These are phyloP conservation scores for Phyllopteryx taeniolatus DNA, from an alignment of 2,113 vertebrate genomes.

Conservation along the genomic window DNA sequence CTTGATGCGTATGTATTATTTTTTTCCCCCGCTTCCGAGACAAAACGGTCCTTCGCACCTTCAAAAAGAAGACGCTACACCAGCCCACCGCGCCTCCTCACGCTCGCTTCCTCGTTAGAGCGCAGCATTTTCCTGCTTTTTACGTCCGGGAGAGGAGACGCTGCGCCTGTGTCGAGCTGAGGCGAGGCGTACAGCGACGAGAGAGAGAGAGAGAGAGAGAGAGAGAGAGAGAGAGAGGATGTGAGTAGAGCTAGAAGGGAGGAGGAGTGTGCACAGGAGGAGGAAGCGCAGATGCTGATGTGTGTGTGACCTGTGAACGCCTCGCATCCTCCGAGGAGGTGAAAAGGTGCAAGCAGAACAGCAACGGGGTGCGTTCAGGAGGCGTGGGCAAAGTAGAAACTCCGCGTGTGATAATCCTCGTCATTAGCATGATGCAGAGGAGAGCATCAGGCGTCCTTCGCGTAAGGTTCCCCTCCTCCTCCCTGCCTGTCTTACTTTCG, in stretches of 20 bases:
- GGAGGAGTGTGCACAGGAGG: constrained; percentile 12
- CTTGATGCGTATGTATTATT: constrained; percentile 23
- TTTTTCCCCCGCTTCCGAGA: not conserved
- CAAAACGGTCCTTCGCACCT: constrained; percentile 30
- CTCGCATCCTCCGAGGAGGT: constrained; percentile 14
- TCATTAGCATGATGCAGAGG: constrained; percentile 62
- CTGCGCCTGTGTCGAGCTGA: constrained; percentile 40
- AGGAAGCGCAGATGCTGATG: constrained; percentile 15
- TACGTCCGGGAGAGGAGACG: constrained; percentile 24
- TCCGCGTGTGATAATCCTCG: constrained; percentile 47
- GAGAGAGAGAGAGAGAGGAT: constrained; percentile 22
- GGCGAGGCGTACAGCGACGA: constrained; percentile 30
- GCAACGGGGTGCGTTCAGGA: constrained; percentile 18
- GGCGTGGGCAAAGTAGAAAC: not conserved
- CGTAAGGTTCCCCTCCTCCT: constrained; percentile 18
- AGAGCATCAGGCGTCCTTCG: constrained; percentile 48
- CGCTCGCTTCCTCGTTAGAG: constrained; percentile 37
- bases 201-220: constrained; percentile 21
- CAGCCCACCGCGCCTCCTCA: constrained; percentile 57
- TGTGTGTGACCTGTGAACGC: constrained; percentile 25
- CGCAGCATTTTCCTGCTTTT: constrained; percentile 2
- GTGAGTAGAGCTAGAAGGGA: constrained; percentile 3
- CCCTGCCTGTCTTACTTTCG: not conserved
- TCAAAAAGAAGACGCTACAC: constrained; percentile 55
- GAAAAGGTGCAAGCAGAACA: not conserved